phyloP scores from a whole-genome alignment of 1,140 invertebrate species.

The Calephelis virginiensis region DNA sequence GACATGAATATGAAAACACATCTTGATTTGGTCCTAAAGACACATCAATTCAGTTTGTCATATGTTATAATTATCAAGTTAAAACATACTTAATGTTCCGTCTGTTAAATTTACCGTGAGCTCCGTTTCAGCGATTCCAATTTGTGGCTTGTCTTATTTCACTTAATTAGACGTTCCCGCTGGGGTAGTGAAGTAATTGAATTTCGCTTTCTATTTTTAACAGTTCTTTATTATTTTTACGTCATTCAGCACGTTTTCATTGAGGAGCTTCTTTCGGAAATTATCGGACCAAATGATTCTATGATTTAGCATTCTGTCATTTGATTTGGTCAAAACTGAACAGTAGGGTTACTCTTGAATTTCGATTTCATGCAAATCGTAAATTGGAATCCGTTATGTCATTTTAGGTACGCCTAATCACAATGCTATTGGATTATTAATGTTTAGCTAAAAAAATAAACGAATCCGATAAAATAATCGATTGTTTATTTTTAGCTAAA shows the following conservation, averaged over 20 bases:
- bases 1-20: background rate
- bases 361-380: too few species aligned
- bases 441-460: too few species aligned
- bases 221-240: conserved; percentile 19
- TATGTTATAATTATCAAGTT: conserved; percentile 19
- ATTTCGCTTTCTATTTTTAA: conserved; percentile 24
- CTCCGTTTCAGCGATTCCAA: conserved; percentile 31
- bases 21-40: background rate
- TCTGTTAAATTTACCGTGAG: conserved; percentile 43
- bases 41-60: background rate
- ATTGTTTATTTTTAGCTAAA: too few species aligned
- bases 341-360: too few species aligned
- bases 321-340: too few species aligned
- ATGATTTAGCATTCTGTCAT: too few species aligned
- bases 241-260: conserved; percentile 6
- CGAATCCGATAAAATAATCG: too few species aligned
- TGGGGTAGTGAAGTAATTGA: conserved; percentile 18
- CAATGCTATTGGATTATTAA: too few species aligned
- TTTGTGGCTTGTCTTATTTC: conserved; percentile 52
- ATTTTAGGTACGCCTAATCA: too few species aligned
- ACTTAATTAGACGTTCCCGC: conserved; percentile 34
- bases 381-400: too few species aligned
- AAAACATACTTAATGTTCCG: conserved; percentile 12
- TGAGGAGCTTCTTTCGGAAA: background rate
- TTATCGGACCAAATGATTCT: too few species aligned